Evolutionary conservation across 2,113 vertebrate genomes (phyloP).

Genomic region (Hypomesus transpacificus): DNA sequence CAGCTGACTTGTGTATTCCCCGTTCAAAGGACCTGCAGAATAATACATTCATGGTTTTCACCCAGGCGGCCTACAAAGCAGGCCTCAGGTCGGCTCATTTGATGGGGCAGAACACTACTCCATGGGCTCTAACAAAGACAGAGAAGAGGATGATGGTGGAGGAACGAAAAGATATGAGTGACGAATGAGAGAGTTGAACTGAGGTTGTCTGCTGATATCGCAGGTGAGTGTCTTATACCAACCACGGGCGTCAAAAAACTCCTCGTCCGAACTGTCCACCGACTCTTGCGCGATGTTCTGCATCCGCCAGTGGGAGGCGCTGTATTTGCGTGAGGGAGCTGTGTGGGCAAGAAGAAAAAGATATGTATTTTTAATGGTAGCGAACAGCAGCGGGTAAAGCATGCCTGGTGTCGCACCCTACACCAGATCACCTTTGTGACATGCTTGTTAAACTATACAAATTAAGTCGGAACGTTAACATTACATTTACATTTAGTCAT

Average conservation of each 20-base stretch:
- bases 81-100: neutral
- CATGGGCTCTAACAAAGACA: neutral
- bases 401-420: no score
- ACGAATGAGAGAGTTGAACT: neutral
- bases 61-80: no score
- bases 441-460: no score
- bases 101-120: neutral
- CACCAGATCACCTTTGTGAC: no score
- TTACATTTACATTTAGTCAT: no score
- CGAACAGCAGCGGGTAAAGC: neutral
- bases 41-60: no score
- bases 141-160: neutral
- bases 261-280: constrained; percentile 94
- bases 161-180: neutral
- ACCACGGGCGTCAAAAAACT: constrained; percentile 98
- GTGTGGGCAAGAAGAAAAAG: constrained; percentile 35
- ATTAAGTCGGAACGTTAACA: no score
- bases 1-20: no score
- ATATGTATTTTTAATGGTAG: constrained; percentile 3
- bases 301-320: constrained; percentile 80
- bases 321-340: constrained; percentile 76
- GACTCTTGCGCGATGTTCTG: constrained; percentile 87
- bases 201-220: constrained; percentile 3
- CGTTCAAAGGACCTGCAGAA: no score
- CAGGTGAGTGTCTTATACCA: constrained; percentile 52